These are phyloP conservation scores for Gnathonemus echidnorhynchus DNA, from an alignment of 2,113 vertebrate species.

Conservation along the genomic window DNA sequence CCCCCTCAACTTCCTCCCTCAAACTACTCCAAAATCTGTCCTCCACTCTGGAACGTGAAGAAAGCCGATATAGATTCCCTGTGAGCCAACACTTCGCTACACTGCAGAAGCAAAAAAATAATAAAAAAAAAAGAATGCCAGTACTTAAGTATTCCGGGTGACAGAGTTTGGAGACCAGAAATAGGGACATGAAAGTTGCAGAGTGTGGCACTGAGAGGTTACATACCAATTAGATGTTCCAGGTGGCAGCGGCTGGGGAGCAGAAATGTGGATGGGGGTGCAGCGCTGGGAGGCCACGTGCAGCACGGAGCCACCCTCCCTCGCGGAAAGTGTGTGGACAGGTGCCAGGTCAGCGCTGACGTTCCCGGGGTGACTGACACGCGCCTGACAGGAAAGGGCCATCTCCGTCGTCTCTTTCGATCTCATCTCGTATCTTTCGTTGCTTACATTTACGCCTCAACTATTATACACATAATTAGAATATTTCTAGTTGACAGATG, in stretches of 20 bases:
- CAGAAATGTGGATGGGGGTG: neutral
- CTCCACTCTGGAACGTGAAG: neutral
- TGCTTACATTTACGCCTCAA: neutral
- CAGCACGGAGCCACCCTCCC: neutral
- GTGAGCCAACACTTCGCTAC: neutral
- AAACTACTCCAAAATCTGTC: neutral
- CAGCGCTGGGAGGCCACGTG: neutral
- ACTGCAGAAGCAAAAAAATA: neutral
- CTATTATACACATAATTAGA: neutral
- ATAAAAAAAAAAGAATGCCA: neutral
- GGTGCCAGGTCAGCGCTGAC: neutral
- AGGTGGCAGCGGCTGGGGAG: neutral
- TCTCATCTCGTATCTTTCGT: neutral
- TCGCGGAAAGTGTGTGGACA: neutral
- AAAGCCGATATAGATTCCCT: neutral
- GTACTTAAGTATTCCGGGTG: neutral
- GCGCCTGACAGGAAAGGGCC: neutral
- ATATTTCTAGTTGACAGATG: constrained; percentile 2
- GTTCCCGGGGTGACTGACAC: neutral
- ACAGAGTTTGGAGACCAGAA: neutral
- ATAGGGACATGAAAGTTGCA: neutral
- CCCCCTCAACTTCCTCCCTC: neutral
- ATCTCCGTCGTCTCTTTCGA: neutral
- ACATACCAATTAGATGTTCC: neutral
- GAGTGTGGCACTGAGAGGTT: neutral